Conservation (phyloP, 2,113 vertebrate genomes). For the Stegostoma tigrinum region DNA sequence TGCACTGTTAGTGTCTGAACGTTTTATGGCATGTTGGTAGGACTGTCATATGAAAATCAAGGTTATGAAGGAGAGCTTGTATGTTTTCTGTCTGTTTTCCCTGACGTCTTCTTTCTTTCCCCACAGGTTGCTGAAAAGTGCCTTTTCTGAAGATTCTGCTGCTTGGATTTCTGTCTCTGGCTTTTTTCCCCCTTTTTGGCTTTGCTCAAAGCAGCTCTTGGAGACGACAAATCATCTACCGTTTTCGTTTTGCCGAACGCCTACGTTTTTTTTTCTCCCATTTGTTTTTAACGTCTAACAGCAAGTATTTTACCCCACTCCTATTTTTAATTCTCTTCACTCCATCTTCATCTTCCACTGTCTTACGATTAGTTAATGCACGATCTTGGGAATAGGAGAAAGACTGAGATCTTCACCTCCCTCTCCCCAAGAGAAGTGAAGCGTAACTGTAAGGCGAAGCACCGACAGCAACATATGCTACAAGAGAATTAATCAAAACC, state of each 20-base stretch:
- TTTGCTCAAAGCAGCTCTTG: conserved; percentile 44
- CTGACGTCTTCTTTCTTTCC: conserved; percentile 58
- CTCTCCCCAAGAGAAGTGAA: conserved; percentile 49
- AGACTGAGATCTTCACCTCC: conserved; percentile 43
- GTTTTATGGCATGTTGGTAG: conserved; percentile 44
- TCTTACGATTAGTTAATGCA: conserved; percentile 6
- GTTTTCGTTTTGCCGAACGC: background rate
- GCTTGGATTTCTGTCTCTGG: conserved; percentile 64
- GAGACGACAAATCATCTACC: conserved; percentile 27
- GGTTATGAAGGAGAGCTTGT: background rate
- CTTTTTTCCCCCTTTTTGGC: conserved; percentile 55
- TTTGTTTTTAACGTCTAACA: background rate
- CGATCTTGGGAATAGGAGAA: conserved; percentile 45
- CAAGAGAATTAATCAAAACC: conserved; percentile 61
- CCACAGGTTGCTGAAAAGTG: conserved; percentile 72
- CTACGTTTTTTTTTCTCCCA: background rate
- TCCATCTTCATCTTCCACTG: background rate
- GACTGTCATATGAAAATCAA: background rate
- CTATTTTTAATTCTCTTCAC: conserved; percentile 11
- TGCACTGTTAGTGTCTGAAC: conserved; percentile 42
- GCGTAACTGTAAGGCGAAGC: conserved; percentile 54
- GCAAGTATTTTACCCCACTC: conserved; percentile 43
- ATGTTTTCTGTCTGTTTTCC: conserved; percentile 32
- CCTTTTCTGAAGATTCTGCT: conserved; percentile 66
- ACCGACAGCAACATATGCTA: conserved; percentile 56